phyloP scores from a whole-genome alignment of 2,113 vertebrate genomes.

The Potamarius usumacintae region DNA sequence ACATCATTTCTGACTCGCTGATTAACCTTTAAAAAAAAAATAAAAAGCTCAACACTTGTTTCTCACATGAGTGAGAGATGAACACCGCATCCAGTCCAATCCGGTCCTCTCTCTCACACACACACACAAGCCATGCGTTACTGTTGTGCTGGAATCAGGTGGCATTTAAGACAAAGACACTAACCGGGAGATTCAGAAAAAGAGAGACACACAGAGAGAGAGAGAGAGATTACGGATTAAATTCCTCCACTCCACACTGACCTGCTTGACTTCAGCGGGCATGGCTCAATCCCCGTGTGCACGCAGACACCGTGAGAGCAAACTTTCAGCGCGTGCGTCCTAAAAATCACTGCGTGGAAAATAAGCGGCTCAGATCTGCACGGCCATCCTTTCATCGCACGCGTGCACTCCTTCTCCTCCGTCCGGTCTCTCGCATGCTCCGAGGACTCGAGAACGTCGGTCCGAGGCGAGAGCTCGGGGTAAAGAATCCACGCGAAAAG shows the following conservation, averaged over 20 bases:
- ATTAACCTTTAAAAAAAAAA: neutral
- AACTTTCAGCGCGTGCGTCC: constrained; percentile 29
- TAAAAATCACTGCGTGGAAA: constrained; percentile 45
- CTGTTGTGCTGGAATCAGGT: neutral
- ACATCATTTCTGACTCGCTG: neutral
- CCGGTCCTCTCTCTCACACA: neutral
- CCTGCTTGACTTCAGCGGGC: constrained; percentile 88
- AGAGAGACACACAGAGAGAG: neutral
- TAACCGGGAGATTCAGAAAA: neutral
- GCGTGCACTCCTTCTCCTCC: constrained; percentile 39
- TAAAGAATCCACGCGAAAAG: neutral
- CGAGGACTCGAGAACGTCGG: neutral
- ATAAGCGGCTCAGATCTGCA: constrained; percentile 68
- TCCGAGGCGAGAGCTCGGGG: neutral
- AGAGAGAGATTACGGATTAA: constrained; percentile 27
- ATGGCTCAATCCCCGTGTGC: constrained; percentile 65
- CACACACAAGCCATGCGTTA: neutral
- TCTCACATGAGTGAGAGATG: too few species aligned
- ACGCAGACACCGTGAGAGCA: constrained; percentile 12
- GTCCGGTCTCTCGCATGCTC: constrained; percentile 34
- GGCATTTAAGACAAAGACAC: neutral
- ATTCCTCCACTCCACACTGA: constrained; percentile 66
- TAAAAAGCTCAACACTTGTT: neutral
- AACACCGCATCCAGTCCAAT: neutral
- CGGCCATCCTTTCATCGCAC: constrained; percentile 68